Evolutionary conservation across 2,888 invertebrate genomes (phyloP), one percentile per base, ranked within the genome.

Genomic region (Brachynemurus nebulosus): DNA sequence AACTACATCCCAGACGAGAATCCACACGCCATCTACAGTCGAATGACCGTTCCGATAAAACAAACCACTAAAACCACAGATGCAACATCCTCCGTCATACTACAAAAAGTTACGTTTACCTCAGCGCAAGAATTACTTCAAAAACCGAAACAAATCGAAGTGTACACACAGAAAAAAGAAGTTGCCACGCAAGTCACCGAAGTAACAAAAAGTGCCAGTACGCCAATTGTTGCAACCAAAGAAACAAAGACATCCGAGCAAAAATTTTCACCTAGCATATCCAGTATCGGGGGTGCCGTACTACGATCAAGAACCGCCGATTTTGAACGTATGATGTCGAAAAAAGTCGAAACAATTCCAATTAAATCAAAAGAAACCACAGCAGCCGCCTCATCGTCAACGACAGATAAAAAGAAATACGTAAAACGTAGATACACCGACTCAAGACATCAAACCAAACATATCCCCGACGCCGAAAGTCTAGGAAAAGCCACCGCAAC

Each of bases 281-380:
- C 75, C 1, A 78, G 70, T 53, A 78, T 78, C 50, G 78, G 78
- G 4, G 76, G 75, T 40, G 76, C 74, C 17, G 78, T 79, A 17
- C 58, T 79, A 49, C 66, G 72, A 50, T 78, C 77, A 2, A 76
- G 77, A 60, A 78, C 79, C 1, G 78, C 76, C 0, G 78, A 79
- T 55, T 78, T 79, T 53, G 79, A 79, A 54, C 65, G 72, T 52
- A 72, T 76, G 58, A 59, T 69, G 40, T 64, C 57, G 51, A 72
- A 74, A 40, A 59, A 66, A 52, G 70, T 73, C 48, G 65, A 68
- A 35, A 68, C 69, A 55, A 68, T 69, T 4, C 68, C 69, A 8
- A 58, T 58, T 45, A 51, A 59, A 3, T 50, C 55, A 4, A 67
- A 64, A 51, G 65, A 68, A 37, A 68, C 69, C 54, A 67, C 69